phyloP scores from a whole-genome alignment of 92 coral and sea anemone genomes.

The Metridium senile region DNA sequence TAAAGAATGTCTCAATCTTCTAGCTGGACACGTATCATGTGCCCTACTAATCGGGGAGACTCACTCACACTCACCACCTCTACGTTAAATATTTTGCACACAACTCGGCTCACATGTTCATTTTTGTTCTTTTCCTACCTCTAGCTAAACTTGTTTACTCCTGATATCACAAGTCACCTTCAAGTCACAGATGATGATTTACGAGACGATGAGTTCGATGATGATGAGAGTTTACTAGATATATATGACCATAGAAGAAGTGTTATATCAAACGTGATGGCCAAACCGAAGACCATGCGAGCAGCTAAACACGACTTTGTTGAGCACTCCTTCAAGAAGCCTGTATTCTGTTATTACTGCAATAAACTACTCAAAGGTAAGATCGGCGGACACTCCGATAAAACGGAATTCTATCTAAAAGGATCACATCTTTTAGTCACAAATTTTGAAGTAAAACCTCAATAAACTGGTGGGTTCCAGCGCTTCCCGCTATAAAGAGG shows the following conservation, averaged over 20 bases:
- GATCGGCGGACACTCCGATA: too few relatives aligned
- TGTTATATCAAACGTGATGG: constrained; percentile 52
- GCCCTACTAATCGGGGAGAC: too few relatives aligned
- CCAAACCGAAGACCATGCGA: constrained; percentile 53
- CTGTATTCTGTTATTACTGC: constrained; percentile 86
- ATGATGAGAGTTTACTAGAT: constrained; percentile 68
- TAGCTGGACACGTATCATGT: too few relatives aligned
- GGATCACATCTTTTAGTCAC: neutral
- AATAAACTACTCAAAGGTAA: constrained; percentile 87
- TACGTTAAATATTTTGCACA: too few relatives aligned
- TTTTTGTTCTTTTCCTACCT: neutral
- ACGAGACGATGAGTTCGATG: constrained; percentile 71
- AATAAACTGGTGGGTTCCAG: too few relatives aligned
- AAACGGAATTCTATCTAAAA: too few relatives aligned
- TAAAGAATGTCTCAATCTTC: too few relatives aligned
- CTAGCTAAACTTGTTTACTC: constrained; percentile 76
- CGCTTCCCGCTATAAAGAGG: too few relatives aligned
- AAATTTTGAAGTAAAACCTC: too few relatives aligned
- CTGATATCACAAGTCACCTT: constrained; percentile 79
- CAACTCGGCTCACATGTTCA: too few relatives aligned
- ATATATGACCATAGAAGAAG: constrained; percentile 79
- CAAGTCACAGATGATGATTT: constrained; percentile 74
- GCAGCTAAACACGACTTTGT: constrained; percentile 89
- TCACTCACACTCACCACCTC: too few relatives aligned
- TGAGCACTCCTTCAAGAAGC: constrained; percentile 77